Evolutionary conservation across 2,113 vertebrate species (phyloP), one percentile per base, ranked within the genome.

Genomic region (Cervus canadensis): DNA sequence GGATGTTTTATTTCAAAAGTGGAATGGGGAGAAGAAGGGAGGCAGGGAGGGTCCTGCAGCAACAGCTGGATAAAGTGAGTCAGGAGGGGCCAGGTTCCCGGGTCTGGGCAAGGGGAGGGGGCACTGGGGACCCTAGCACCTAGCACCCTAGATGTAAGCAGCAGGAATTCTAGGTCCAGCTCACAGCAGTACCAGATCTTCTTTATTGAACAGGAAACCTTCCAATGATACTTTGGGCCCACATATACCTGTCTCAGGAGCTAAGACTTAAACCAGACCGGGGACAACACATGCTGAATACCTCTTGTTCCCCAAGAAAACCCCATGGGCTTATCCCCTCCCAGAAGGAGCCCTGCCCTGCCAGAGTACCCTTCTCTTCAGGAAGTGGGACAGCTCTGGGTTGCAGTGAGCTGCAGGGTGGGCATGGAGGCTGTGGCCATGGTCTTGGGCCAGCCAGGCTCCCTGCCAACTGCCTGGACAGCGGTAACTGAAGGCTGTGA

Each of bases 371-470:
- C 25, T 50, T 56, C 30, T 48, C 16, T 64, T 26, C 50, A 19
- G 50, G 36, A 57, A n/a, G 30, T 25, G 43, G 59, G 43, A 16
- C 19, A 15, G 23, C 7, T 7, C 79, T 33, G 21, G 43, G 9
- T 21, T 28, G 23, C 26, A n/a, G 62, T 4, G 83, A 91, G 48
- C 78, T n/a, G 33, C 23, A 11, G 30, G 59, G 30, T 6, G 30
- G 17, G 5, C 5, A 3, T 3, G 0, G 13, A 12, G 9, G 10
- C 30, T 76, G 71, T 7, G 12, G 17, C 45, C 4, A 0, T 4
- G 21, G 36, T 43, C 36, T 40, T 43, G 4, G 15, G n/a, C 7
- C 82, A 91, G 74, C 13, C 9, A 12, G 52, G 4, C 8, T 67
- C 4, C 28, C 48, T 6, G 4, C 56, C 52, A 7, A 23, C 33